Conservation (phyloP, 2,888 invertebrate species). For the Spialia ferax region DNA sequence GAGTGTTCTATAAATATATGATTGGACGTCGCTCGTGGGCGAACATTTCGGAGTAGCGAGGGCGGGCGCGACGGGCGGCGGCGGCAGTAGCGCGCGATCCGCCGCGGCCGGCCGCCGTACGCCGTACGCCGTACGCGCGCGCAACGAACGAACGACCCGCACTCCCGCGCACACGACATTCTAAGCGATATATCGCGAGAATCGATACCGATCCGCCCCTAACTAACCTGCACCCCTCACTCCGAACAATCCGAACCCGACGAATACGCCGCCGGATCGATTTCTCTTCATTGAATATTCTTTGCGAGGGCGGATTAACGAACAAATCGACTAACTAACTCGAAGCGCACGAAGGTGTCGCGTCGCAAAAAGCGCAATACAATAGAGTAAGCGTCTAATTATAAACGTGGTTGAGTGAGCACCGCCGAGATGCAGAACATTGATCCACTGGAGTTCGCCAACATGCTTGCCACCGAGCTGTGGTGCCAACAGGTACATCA, state of each 20-base stretch:
- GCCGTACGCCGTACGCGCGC: constrained; percentile 83
- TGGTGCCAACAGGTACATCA: constrained; percentile 91
- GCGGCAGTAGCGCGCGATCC: constrained; percentile 82
- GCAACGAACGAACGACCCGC: constrained; percentile 87
- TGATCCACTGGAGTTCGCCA: constrained; percentile 95
- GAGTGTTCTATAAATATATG: constrained; percentile 85
- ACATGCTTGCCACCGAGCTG: constrained; percentile 93
- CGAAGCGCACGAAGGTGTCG: constrained; percentile 84
- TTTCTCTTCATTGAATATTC: constrained; percentile 59
- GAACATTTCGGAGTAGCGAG: constrained; percentile 77
- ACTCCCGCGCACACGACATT: constrained; percentile 78
- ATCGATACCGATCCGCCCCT: constrained; percentile 69
- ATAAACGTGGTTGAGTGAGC: constrained; percentile 79
- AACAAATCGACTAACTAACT: constrained; percentile 85
- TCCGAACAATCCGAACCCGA: constrained; percentile 16
- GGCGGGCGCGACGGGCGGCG: constrained; percentile 64
- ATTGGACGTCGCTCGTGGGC: constrained; percentile 83
- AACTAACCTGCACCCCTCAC: constrained; percentile 48
- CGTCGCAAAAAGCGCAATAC: constrained; percentile 86
- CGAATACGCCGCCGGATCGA: constrained; percentile 62
- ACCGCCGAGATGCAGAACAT: constrained; percentile 85
- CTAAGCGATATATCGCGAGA: constrained; percentile 66
- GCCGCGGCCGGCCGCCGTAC: constrained; percentile 84
- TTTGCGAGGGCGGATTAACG: constrained; percentile 85
- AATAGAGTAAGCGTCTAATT: constrained; percentile 86